Evolutionary conservation across 2,797 vertebrate genomes (phyloP), one percentile per base, ranked within the genome.

Genomic region (Periparus ater): DNA sequence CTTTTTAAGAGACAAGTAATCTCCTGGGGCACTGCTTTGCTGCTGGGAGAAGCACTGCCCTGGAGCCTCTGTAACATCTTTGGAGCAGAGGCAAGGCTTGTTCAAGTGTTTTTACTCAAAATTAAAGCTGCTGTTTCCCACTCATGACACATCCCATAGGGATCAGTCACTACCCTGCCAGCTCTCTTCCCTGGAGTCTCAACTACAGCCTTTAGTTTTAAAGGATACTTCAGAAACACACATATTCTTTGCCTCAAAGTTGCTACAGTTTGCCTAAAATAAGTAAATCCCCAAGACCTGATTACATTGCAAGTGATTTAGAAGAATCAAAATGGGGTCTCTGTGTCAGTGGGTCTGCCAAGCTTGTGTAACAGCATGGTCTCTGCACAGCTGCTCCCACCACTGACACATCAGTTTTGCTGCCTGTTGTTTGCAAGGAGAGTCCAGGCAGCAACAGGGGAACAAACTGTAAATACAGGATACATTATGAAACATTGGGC

Each of bases 261-360:
- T 85, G 50, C 72, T 48, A 47, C 0, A 1, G 45, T 77, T 82
- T 88, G 45, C 38, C 55, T 70, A n/a, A 90, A 83, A 79, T n/a
- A 81, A 91, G 45, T 58, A 67, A 86, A 80, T 51, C 20, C 10
- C 26, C 26, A 55, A 77, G 65, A 79, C 23, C 6, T 17, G 50
- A 48, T 51, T 67, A 76, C 19, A 15, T 8, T 65, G 57, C 40
- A 68, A 87, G 42, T 10, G 30, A 88, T 68, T 83, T 25, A 32
- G 61, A 55, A 79, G 67, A 89, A 78, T 55, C 54, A 91, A 87
- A 95, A 80, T 17, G 54, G 91, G 91, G 91, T 95, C 93, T 93
- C 91, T 94, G 86, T 95, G 95, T 96, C 81, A 91, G 67, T 95
- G 86, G 80, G 94, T 96, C 91, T 96, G 88, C 93, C 75, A 93